Evolutionary conservation across 2,797 vertebrate species (phyloP), one percentile per base, ranked within the genome.

Genomic region (Tokudaia tokunoshimensis): DNA sequence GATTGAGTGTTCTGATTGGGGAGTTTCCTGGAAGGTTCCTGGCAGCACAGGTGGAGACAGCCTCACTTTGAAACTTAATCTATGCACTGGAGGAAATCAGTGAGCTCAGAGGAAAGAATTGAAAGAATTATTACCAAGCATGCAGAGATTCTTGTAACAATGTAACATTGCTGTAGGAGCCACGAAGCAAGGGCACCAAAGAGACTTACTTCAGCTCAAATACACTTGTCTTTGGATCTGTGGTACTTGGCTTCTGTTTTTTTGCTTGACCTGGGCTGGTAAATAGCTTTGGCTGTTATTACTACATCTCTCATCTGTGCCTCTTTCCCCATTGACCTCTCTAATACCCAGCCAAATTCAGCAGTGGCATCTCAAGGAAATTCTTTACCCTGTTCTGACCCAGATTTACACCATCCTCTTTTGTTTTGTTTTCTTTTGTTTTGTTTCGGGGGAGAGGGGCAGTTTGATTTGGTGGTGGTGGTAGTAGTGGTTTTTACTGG

Each of bases 11-110:
- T 92, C 61, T 31, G 50, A 57, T 19, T 14, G 8, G 26, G 70
- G 92, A 75, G 29, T 80, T 80, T 95, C 81, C 87, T 95, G 52
- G 37, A 95, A 97, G 83, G 34, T 67, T 95, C 29, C 76, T 72
- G 14, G 55, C 63, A 83, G 85, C 90, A 34, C 15, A 24, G 63
- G 50, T 70, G 37, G 61, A 52, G 78, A 59, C 37, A 86, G 41
- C 41, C 29, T 92, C 26, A 11, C 22, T 87, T 95, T 52, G 70
- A 83, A 87, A 83, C 74, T 90, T 90, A n/a, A 44, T 74, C 85
- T 94, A n/a, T n/a, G 24, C 12, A 34, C 1, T 75, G 55, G 55
- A 61, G 47, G 75, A 82, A 72, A 50, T n/a, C 37, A 88, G 61
- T 19, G 17, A 70, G 31, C 34, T 78, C 57, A 55, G 81, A 86